Conservation (phyloP, 2,797 vertebrate genomes). For the Gorsachius magnificus region DNA sequence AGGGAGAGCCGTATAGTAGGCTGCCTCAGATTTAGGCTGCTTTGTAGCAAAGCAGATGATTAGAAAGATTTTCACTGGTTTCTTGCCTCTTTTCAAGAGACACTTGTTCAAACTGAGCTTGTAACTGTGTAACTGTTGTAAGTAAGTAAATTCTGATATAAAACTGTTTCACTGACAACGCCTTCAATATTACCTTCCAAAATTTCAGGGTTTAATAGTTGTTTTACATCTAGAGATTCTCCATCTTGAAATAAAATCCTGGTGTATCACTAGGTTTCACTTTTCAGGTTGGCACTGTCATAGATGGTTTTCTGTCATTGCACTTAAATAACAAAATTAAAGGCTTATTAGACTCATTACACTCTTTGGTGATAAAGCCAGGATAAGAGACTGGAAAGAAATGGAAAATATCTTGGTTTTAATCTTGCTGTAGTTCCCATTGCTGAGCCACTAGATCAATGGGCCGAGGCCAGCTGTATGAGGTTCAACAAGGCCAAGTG, state of each 20-base stretch:
- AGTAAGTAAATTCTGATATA: not conserved
- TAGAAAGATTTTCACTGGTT: not conserved
- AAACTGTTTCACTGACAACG: not conserved
- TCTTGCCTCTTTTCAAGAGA: not conserved
- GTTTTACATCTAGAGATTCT: not conserved
- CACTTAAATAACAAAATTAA: not conserved
- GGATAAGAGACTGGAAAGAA: not conserved
- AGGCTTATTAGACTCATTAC: not conserved
- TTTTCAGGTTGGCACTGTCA: not conserved
- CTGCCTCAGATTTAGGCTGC: not conserved
- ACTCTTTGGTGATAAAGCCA: not conserved
- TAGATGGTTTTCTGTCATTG: not conserved
- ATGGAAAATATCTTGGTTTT: not conserved
- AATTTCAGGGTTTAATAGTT: not conserved
- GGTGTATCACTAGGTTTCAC: not conserved
- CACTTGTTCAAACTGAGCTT: not conserved
- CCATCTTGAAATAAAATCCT: not conserved
- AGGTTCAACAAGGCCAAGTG: no score
- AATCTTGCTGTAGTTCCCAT: not conserved
- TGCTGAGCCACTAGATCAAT: fast-evolving
- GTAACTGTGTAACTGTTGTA: not conserved
- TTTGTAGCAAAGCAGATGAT: not conserved
- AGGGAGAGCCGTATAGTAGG: not conserved
- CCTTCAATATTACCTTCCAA: not conserved
- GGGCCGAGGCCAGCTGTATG: no score